These are phyloP conservation scores for Eurois occulta DNA, from an alignment of 2,888 invertebrate genomes.

Conservation along the genomic window DNA sequence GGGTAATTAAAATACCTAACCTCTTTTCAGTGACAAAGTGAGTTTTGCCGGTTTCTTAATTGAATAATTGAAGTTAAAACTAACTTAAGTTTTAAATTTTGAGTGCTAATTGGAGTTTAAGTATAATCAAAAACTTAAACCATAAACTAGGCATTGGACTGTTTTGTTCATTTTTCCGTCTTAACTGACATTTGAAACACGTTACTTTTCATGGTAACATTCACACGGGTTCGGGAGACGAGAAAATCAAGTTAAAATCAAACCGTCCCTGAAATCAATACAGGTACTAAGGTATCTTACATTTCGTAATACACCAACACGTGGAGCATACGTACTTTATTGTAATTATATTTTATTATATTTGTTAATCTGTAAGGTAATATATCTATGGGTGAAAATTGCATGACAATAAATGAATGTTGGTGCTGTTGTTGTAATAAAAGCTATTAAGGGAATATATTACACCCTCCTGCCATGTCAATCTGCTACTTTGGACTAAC, in stretches of 20 bases:
- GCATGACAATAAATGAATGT: too few relatives aligned
- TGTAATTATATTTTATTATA: too few relatives aligned
- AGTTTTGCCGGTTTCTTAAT: neutral
- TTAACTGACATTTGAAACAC: neutral
- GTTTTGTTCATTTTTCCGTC: neutral
- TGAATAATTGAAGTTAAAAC: neutral
- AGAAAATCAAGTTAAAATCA: neutral
- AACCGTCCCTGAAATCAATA: neutral
- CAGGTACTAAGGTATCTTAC: neutral
- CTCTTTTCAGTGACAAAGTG: neutral
- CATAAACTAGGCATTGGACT: neutral
- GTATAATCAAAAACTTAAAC: neutral
- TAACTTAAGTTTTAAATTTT: neutral
- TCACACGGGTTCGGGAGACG: neutral
- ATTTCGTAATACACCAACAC: too few relatives aligned
- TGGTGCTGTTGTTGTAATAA: too few relatives aligned
- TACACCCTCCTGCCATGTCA: conserved; percentile 6
- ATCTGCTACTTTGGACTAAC: conserved; percentile 26
- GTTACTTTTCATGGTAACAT: neutral
- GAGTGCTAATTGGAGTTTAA: neutral
- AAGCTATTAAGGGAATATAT: neutral
- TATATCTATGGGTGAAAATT: too few relatives aligned
- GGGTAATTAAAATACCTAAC: too few relatives aligned
- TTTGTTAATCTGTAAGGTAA: too few relatives aligned
- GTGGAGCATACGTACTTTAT: too few relatives aligned